Percentiles rank a stretch among this genome's conserved stretches.
phyloP scores from a whole-genome alignment of 2,797 vertebrate species.

The Loris lydekkerianus region DNA sequence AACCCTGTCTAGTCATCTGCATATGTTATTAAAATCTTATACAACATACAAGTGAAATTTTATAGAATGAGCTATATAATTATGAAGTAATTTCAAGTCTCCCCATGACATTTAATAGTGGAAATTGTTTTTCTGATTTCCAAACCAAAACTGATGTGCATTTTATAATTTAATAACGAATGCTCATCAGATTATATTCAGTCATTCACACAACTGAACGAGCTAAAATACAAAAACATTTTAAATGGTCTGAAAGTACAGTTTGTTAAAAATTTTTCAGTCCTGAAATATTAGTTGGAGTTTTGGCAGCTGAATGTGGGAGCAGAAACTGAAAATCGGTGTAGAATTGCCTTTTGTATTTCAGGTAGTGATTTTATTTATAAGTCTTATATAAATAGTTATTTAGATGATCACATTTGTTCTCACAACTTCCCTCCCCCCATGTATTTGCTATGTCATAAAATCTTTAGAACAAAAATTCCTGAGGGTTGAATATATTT shows the following conservation, averaged over 20 bases:
- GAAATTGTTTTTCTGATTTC: slow-evolving; percentile 16
- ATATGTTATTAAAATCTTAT: not conserved
- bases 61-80: not conserved
- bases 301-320: slow-evolving; percentile 37
- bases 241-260: slow-evolving; percentile 36
- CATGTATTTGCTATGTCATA: slow-evolving; percentile 8
- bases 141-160: not conserved
- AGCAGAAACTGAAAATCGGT: slow-evolving; percentile 46
- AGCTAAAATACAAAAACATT: not conserved
- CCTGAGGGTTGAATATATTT: not conserved
- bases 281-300: slow-evolving; percentile 22
- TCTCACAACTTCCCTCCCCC: not conserved
- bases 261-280: slow-evolving; percentile 34
- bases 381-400: not conserved
- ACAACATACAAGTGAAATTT: not conserved
- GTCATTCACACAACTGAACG: slow-evolving; percentile 2
- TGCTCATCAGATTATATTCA: not conserved
- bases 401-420: slow-evolving; percentile 7
- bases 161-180: slow-evolving; percentile 18
- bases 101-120: not conserved
- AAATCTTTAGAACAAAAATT: slow-evolving; percentile 34
- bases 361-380: not conserved
- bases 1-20: not conserved
- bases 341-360: slow-evolving; percentile 19
- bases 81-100: not conserved